A percentile compares a stretch with the other conserved stretches of the same genome.
Conservation (phyloP, 2,797 vertebrate genomes). For the Dermochelys coriacea region DNA sequence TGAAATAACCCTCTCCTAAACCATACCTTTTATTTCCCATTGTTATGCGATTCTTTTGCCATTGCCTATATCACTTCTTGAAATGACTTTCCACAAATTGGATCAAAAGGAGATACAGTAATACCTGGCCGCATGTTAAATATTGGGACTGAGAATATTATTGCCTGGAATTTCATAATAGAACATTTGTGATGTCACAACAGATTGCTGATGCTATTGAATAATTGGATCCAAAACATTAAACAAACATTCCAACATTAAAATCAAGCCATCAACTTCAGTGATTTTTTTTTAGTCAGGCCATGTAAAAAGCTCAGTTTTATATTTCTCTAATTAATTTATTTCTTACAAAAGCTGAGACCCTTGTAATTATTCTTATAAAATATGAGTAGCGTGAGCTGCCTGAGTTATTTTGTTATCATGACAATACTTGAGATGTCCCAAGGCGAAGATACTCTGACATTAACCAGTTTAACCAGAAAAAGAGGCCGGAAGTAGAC, state of each 20-base stretch:
- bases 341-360: neutral
- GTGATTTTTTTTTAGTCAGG: neutral
- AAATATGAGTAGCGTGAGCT: neutral
- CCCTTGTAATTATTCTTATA: neutral
- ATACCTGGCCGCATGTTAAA: neutral
- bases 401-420: neutral
- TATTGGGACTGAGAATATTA: rapidly evolving
- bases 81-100: neutral
- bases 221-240: neutral
- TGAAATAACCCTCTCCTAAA: rapidly evolving
- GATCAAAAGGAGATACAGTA: neutral
- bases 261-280: neutral
- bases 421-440: neutral
- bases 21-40: rapidly evolving
- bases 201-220: neutral
- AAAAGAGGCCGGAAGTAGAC: neutral
- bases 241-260: neutral
- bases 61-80: neutral
- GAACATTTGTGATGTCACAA: neutral
- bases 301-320: neutral
- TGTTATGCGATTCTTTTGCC: neutral
- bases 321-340: neutral
- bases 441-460: neutral
- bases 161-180: neutral
- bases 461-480: neutral